Percentiles rank a stretch among this genome's conserved stretches.
These are phyloP conservation scores for Dioctria linearis DNA, from an alignment of 2,888 invertebrate genomes.

Conservation along the genomic window DNA sequence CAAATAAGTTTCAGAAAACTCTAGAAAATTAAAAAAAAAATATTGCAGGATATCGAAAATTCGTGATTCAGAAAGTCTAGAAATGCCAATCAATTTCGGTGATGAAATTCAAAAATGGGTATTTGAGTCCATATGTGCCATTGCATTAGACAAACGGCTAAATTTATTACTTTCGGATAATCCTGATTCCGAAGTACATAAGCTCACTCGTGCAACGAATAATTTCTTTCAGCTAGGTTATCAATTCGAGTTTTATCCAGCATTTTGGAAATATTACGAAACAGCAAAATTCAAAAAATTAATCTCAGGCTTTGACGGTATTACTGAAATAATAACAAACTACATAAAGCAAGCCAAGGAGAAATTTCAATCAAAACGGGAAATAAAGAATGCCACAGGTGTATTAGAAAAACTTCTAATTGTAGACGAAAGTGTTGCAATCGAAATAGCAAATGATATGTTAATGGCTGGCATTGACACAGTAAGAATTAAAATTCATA, in stretches of 20 bases:
- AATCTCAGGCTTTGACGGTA: conserved; percentile 59
- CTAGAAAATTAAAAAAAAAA: too few species aligned
- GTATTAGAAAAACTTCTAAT: conserved; percentile 73
- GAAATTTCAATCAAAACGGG: conserved; percentile 29
- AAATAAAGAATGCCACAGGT: conserved; percentile 65
- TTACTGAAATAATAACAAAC: conserved; percentile 61
- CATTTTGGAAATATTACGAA: conserved; percentile 57
- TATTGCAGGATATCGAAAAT: too few species aligned
- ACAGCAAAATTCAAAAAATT: conserved; percentile 61
- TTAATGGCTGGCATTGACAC: conserved; percentile 63
- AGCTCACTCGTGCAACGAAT: conserved; percentile 62
- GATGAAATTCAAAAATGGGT: conserved; percentile 75
- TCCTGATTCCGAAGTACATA: conserved; percentile 62
- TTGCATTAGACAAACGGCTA: conserved; percentile 69
- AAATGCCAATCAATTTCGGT: conserved; percentile 68
- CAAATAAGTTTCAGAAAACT: too few species aligned
- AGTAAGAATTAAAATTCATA: conserved; percentile 54
- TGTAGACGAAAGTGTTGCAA: conserved; percentile 62
- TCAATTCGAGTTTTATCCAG: conserved; percentile 65
- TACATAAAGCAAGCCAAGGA: conserved; percentile 67
- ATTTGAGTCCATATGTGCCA: conserved; percentile 72
- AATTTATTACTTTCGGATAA: conserved; percentile 61
- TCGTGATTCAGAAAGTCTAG: too few species aligned
- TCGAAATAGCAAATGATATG: conserved; percentile 62
- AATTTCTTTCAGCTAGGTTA: conserved; percentile 64